Percentiles rank a stretch among this genome's conserved stretches.
phyloP scores from a whole-genome alignment of 1,140 invertebrate genomes.

The Drosophila ohnishii region DNA sequence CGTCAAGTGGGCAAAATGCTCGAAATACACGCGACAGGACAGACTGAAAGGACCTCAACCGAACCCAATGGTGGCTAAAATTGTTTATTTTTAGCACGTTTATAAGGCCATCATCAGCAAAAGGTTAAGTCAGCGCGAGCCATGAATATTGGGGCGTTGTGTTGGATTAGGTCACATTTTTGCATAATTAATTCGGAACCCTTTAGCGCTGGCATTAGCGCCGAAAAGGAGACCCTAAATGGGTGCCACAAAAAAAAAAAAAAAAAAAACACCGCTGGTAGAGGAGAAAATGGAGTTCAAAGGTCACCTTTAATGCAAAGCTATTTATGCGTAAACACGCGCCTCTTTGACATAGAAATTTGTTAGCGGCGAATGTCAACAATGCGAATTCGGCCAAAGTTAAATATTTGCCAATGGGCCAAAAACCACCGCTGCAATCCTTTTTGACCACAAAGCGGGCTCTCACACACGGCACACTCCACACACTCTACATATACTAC shows the following conservation, averaged over 20 bases:
- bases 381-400: constrained; percentile 64
- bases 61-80: constrained; percentile 38
- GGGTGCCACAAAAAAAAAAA: not conserved
- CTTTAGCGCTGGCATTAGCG: constrained; percentile 30
- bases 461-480: constrained; percentile 12
- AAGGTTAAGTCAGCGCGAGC: constrained; percentile 68
- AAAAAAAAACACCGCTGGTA: not conserved
- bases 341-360: constrained; percentile 70
- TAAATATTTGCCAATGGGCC: constrained; percentile 68
- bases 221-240: constrained; percentile 30
- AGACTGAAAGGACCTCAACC: constrained; percentile 4
- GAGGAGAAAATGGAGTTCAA: constrained; percentile 50
- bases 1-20: constrained; percentile 61
- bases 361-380: constrained; percentile 71
- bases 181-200: constrained; percentile 74
- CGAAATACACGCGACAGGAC: constrained; percentile 53
- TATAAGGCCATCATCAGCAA: constrained; percentile 73
- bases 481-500: too few relatives aligned
- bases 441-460: constrained; percentile 46
- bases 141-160: constrained; percentile 51
- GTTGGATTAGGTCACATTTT: constrained; percentile 76
- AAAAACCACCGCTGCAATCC: constrained; percentile 49
- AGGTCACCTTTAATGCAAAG: constrained; percentile 38
- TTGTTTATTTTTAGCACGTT: constrained; percentile 81
- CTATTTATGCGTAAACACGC: constrained; percentile 77